phyloP scores from a whole-genome alignment of 2,113 vertebrate genomes.

The Nothocercus nigrocapillus region DNA sequence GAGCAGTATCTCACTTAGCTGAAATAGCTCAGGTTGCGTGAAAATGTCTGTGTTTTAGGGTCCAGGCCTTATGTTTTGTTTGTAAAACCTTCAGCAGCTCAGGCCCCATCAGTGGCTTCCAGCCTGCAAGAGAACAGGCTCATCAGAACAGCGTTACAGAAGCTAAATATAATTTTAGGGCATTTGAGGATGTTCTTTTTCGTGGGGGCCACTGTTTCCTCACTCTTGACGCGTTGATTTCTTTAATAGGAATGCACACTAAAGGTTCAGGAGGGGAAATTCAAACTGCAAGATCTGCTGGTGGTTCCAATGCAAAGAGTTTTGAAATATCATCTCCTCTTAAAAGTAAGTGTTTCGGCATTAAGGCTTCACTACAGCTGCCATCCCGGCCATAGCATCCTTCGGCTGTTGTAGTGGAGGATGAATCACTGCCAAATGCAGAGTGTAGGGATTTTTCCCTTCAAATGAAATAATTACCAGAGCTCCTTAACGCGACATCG shows the following conservation, averaged over 20 bases:
- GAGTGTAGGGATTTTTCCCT: neutral
- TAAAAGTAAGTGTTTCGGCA: conserved; percentile 84
- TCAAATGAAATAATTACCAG: conserved; percentile 30
- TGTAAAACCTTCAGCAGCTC: neutral
- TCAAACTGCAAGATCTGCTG: conserved; percentile 95
- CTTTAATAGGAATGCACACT: conserved; percentile 89
- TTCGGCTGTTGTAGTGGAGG: neutral
- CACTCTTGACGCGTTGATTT: neutral
- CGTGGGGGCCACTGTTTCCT: neutral
- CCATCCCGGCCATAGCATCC: neutral
- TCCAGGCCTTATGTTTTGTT: neutral
- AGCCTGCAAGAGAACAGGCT: rapidly evolving
- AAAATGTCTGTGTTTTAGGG: neutral
- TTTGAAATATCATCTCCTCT: conserved; percentile 94
- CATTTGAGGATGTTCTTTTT: rapidly evolving
- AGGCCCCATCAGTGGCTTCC: neutral
- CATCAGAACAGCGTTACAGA: neutral
- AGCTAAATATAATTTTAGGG: neutral
- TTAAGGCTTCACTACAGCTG: neutral
- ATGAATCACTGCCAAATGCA: neutral
- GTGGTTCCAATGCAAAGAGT: conserved; percentile 98
- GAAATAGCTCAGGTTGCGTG: neutral
- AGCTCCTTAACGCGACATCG: neutral
- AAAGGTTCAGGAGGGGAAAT: conserved; percentile 96
- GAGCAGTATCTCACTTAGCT: conserved; percentile 16